phyloP scores from a whole-genome alignment of 2,888 invertebrate species.

The Phyllotreta striolata region DNA sequence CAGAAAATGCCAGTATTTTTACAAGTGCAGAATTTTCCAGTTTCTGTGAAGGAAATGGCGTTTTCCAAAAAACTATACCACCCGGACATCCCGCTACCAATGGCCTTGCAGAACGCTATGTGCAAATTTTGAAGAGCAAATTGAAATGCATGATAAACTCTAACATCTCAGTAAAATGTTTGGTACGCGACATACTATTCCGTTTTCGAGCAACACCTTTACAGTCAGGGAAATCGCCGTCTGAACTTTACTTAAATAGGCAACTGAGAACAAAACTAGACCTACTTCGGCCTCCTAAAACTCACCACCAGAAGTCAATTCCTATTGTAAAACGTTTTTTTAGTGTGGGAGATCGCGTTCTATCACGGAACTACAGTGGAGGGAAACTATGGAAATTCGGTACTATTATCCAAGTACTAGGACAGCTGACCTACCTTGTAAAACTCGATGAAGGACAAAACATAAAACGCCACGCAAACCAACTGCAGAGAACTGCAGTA shows the following conservation, averaged over 20 bases:
- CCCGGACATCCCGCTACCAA: slow-evolving; percentile 33
- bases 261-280: slow-evolving; percentile 15
- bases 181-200: background rate
- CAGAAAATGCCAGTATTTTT: slow-evolving; percentile 9
- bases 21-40: background rate
- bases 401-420: slow-evolving; percentile 34
- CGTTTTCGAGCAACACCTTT: slow-evolving; percentile 6
- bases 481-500: background rate
- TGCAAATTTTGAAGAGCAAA: slow-evolving; percentile 17
- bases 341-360: background rate
- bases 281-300: background rate
- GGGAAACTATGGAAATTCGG: slow-evolving; percentile 38
- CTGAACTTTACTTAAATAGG: slow-evolving; percentile 17
- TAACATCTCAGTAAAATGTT: slow-evolving; percentile 4
- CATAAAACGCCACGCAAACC: slow-evolving; percentile 36
- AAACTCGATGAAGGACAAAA: slow-evolving; percentile 39
- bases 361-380: slow-evolving; percentile 11
- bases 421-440: slow-evolving; percentile 37
- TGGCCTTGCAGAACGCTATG: slow-evolving; percentile 29
- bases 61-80: slow-evolving; percentile 25
- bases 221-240: slow-evolving; percentile 5
- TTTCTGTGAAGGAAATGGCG: slow-evolving; percentile 8
- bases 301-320: background rate
- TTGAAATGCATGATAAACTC: slow-evolving; percentile 14
- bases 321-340: slow-evolving; percentile 8